Base-by-base conservation (phyloP, 2,113 vertebrate genomes). In the Dipodomys spectabilis region DNA sequence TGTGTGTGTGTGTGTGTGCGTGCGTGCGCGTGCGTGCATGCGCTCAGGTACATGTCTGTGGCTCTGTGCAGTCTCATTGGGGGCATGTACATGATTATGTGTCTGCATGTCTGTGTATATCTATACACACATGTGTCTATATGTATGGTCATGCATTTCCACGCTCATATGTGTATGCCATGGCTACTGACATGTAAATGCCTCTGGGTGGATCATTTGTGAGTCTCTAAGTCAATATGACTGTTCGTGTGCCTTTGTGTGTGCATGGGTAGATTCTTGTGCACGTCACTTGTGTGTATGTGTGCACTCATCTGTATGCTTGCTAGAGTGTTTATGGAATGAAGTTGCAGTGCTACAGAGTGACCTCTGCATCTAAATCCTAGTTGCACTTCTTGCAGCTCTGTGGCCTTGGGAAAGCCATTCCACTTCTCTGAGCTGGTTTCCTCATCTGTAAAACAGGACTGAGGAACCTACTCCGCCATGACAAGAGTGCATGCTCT, bases 181-280 rank as follows among this genome's bases (percentile, higher is more conserved):
- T 16, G 49, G n/a, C 18, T 0, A 1, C 53, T 69, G 16, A 3
- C 1, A 5, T 60, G 11, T 68, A 74, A 74, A 67, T 28, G 16
- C 35, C 22, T 19, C 10, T 32, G 13, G n/a, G 65, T 32, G 53
- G 45, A 72, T 81, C 84, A 15, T 28, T 35, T 53, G 35, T 64
- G 82, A 23, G 18, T 74, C 69, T 72, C 78, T 79, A 53, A 88
- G 62, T 90, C 39, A 64, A 60, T 78, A 27, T 27, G 62, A 32
- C 45, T 67, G 4, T n/a, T 25, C 72, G 27, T 65, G 3, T 78
- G 12, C 81, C 60, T 80, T 71, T 90, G 60, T 64, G 32, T 89
- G 22, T 6, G 57, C 35, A 20, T 2, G 1, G 69, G 85, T 69
- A 35, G 25, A 19, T 79, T 57, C 13, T 16, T 85, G 0, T 49